A percentile compares a stretch with the other conserved stretches of the same genome.
Conservation (phyloP, 2,113 vertebrate genomes). For the Neodontobutis hainanensis region DNA sequence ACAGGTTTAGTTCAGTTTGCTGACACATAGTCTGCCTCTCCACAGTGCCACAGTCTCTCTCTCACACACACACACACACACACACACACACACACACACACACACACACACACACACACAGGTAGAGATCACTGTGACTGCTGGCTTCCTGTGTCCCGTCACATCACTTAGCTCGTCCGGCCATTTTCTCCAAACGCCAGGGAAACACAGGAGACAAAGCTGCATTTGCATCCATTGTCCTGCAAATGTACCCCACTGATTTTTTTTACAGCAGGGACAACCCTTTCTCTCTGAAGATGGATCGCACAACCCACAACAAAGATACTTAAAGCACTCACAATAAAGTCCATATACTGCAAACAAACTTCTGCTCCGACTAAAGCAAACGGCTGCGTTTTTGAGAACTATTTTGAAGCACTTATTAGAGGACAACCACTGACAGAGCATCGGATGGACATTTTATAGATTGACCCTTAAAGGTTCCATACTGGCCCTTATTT, state of each 20-base stretch:
- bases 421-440: too few species aligned
- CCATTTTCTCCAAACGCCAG: conserved; percentile 21
- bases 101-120: conserved; percentile 8
- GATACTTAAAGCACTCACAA: conserved; percentile 8
- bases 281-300: conserved; percentile 22
- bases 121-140: conserved; percentile 2
- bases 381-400: not conserved
- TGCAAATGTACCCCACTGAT: conserved; percentile 14
- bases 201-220: conserved; percentile 15
- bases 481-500: too few species aligned
- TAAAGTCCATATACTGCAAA: not conserved
- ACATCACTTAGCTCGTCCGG: conserved; percentile 24
- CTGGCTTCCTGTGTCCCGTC: conserved; percentile 27
- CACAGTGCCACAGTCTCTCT: not conserved
- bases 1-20: conserved; percentile 50
- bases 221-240: conserved; percentile 23
- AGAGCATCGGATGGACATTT: too few species aligned
- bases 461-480: too few species aligned
- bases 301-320: conserved; percentile 29
- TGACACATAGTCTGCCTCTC: conserved; percentile 53
- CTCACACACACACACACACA: conserved; percentile 17
- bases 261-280: conserved; percentile 15
- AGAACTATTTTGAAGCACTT: too few species aligned
- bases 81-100: conserved; percentile 16
- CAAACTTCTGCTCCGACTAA: not conserved